Conservation (phyloP, 2,113 vertebrate genomes). For the Poeciliopsis prolifica region DNA sequence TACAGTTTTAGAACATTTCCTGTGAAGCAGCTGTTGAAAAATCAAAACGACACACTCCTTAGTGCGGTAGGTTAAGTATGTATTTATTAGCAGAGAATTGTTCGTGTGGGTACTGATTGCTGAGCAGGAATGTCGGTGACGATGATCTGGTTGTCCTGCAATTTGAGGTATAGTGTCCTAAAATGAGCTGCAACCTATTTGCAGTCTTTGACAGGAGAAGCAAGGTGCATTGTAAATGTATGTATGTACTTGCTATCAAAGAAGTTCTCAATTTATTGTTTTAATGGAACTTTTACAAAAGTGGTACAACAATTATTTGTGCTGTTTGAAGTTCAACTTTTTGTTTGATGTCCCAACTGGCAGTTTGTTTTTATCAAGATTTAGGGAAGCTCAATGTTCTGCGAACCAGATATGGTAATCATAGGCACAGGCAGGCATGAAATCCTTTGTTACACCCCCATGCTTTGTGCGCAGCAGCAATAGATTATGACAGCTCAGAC, state of each 20-base stretch:
- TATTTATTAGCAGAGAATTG: not conserved
- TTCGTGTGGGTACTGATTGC: not conserved
- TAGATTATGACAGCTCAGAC: constrained; percentile 38
- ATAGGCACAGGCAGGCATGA: constrained; percentile 40
- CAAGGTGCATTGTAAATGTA: not conserved
- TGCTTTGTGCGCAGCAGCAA: constrained; percentile 22
- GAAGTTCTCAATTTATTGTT: constrained; percentile 2
- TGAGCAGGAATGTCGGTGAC: not conserved
- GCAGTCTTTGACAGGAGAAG: not conserved
- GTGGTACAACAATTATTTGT: constrained; percentile 20
- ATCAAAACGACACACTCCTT: not conserved
- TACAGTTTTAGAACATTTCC: not conserved
- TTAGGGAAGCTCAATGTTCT: constrained; percentile 28
- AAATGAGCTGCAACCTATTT: not conserved
- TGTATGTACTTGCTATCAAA: not conserved
- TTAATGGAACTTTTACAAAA: constrained; percentile 25
- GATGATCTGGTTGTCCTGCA: not conserved
- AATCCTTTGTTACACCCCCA: constrained; percentile 50
- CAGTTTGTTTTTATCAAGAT: constrained; percentile 37
- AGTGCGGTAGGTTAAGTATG: not conserved
- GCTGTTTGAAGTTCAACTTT: constrained; percentile 21
- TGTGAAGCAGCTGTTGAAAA: not conserved
- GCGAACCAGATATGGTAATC: constrained; percentile 32
- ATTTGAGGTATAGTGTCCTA: not conserved
- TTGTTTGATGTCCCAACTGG: constrained; percentile 26